A percentile compares a stretch with the other conserved stretches of the same genome.
Conservation (phyloP, 2,888 invertebrate genomes). For the Ptychoptera contaminata region DNA sequence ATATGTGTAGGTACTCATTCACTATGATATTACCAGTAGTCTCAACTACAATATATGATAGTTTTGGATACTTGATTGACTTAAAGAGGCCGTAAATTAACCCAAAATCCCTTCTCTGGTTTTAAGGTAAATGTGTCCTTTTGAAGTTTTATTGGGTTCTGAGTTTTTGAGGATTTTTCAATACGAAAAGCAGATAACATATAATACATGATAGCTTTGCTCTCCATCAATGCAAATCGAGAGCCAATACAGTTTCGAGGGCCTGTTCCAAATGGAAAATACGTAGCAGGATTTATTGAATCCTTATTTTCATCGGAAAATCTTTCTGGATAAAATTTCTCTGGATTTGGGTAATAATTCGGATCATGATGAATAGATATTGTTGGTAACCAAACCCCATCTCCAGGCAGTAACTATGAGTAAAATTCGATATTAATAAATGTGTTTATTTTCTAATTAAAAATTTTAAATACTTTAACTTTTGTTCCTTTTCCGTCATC, state of each 20-base stretch:
- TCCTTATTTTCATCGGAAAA: slow-evolving; percentile 34
- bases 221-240: slow-evolving; percentile 4
- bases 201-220: slow-evolving; percentile 1
- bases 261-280: slow-evolving; percentile 34
- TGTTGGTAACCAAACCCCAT: slow-evolving; percentile 18
- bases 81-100: too few species aligned
- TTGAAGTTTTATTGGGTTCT: not conserved
- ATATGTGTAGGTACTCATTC: too few species aligned
- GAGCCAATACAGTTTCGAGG: slow-evolving; percentile 17
- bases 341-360: slow-evolving; percentile 30
- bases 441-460: too few species aligned
- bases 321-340: slow-evolving; percentile 33
- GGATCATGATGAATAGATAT: slow-evolving; percentile 29
- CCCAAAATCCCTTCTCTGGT: not conserved
- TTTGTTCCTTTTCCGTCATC: slow-evolving; percentile 16
- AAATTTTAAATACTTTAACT: slow-evolving; percentile 13
- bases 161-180: not conserved
- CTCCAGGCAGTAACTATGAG: slow-evolving; percentile 8
- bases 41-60: too few species aligned
- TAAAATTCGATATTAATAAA: too few species aligned
- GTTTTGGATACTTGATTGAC: too few species aligned
- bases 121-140: not conserved
- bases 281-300: slow-evolving; percentile 23
- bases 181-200: not conserved
- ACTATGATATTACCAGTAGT: too few species aligned